phyloP scores from a whole-genome alignment of 2,797 vertebrate genomes.

The Takifugu rubripes region DNA sequence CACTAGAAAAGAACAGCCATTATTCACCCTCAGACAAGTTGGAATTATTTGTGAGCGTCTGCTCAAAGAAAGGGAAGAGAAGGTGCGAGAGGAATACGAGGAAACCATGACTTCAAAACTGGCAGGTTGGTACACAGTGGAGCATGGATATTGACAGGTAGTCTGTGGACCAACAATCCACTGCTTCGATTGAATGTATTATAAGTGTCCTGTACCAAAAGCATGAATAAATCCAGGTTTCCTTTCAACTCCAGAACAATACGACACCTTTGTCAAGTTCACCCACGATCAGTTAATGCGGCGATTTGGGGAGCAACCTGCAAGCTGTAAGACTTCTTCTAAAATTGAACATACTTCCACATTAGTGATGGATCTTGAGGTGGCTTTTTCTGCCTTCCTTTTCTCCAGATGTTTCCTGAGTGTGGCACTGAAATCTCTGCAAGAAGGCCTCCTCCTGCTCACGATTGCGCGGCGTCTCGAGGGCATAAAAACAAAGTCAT shows the following conservation, averaged over 20 bases:
- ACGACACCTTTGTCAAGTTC: conserved; percentile 98
- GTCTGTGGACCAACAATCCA: neutral
- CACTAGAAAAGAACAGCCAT: conserved; percentile 92
- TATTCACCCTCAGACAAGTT: conserved; percentile 97
- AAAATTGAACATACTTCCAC: conserved; percentile 18
- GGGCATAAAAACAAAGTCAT: conserved; percentile 51
- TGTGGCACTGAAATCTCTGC: conserved; percentile 54
- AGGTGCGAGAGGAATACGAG: conserved; percentile 97
- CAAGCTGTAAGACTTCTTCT: conserved; percentile 83
- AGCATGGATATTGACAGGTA: neutral
- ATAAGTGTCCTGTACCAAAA: too few relatives aligned
- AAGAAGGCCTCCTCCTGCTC: conserved; percentile 77
- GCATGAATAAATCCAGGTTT: too few relatives aligned
- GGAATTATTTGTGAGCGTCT: conserved; percentile 99
- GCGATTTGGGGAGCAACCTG: conserved; percentile 96
- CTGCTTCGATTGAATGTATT: too few relatives aligned
- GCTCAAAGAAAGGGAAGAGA: conserved; percentile 97
- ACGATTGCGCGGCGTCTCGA: conserved; percentile 56
- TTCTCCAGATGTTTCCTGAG: conserved; percentile 79
- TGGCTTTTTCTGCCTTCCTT: conserved; percentile 41
- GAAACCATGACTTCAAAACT: conserved; percentile 97
- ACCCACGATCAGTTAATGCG: conserved; percentile 97
- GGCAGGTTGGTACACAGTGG: conserved; percentile 80
- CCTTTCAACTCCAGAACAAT: conserved; percentile 83
- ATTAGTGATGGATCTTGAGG: neutral